Base-by-base conservation (phyloP, 2,113 vertebrate genomes). In the Circaetus gallicus region DNA sequence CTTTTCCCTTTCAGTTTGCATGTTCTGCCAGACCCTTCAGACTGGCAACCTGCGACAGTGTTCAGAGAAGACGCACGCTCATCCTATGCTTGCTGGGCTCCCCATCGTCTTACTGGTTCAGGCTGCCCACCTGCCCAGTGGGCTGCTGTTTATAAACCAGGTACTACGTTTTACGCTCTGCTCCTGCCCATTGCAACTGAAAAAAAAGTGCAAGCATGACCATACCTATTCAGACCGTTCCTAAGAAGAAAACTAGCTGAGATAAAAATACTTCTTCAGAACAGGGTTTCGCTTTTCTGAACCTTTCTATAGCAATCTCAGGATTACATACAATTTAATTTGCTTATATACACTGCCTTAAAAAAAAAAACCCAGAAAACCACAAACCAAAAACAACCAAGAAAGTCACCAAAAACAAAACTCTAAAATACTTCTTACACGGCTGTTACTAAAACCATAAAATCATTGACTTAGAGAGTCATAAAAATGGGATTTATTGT, bases 401-500 rank as follows among this genome's bases (percentile, higher is more conserved):
- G 40, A 78, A 77, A 66, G 45, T 89, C 63, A 70, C 67, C 26
- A 14, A 82, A 81, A 40, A 5, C 21, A n/a, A 91, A 66, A 52
- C 70, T 50, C 62, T 88, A 71, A 83, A 95, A 87, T 95, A 71
- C 52, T 94, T 95, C 61, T 82, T 79, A 78, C 47, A n/a, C 34
- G 36, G 89, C 62, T 95, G 67, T 81, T 96, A 81, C 91, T 95
- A 95, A 97, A 89, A 92, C 77, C 84, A 82, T 96, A 97, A 97
- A 98, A 91, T 82, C 80, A 86, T 86, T 95, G 71, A 95, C 83
- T 97, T 96, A 53, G 10, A 94, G 86, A 96, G 89, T 95, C 91
- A 97, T 98, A 97, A 97, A 98, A 95, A 86, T 36, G 43, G 69
- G 91, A 97, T 97, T 98, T 98, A 98, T 92, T 97, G 63, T 95